Conservation (phyloP, 2,113 vertebrate species). For the Hymenochirus boettgeri region DNA sequence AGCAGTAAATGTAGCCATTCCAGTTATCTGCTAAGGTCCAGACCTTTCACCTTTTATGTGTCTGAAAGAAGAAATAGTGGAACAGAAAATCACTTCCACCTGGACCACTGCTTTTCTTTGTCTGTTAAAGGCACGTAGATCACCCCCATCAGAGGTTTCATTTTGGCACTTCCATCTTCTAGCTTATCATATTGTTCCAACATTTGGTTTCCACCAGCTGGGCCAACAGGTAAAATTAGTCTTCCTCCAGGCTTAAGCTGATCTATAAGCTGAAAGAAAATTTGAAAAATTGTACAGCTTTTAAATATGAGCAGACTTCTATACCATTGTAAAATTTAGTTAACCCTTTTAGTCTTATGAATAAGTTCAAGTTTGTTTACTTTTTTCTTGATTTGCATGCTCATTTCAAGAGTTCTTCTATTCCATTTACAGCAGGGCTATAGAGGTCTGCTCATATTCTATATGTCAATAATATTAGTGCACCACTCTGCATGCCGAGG, state of each 20-base stretch:
- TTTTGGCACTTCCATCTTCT: slow-evolving; percentile 95
- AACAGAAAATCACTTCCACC: slow-evolving; percentile 99
- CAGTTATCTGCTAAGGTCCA: slow-evolving; percentile 79
- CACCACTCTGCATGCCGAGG: too few species aligned
- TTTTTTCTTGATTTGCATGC: too few species aligned
- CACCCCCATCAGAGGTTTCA: slow-evolving; percentile 98
- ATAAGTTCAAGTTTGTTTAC: too few species aligned
- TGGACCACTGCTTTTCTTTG: slow-evolving; percentile 98
- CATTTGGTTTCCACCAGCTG: slow-evolving; percentile 97
- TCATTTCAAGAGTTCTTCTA: too few species aligned
- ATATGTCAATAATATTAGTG: too few species aligned
- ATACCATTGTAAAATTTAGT: too few species aligned
- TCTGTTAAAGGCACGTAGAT: slow-evolving; percentile 99
- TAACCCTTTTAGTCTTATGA: too few species aligned
- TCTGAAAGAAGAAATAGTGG: slow-evolving; percentile 79
- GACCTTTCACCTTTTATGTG: slow-evolving; percentile 91
- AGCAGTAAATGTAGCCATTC: slow-evolving; percentile 74
- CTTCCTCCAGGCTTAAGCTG: slow-evolving; percentile 96
- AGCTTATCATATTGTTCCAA: slow-evolving; percentile 97
- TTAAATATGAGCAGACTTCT: too few species aligned
- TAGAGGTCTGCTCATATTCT: too few species aligned
- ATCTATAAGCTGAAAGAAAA: slow-evolving; percentile 83
- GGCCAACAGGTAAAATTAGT: slow-evolving; percentile 93
- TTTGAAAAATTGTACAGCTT: too few species aligned
- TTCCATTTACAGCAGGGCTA: too few species aligned